These are phyloP conservation scores for Sipunculus nudus DNA, from an alignment of 2,888 invertebrate species.

Conservation along the genomic window DNA sequence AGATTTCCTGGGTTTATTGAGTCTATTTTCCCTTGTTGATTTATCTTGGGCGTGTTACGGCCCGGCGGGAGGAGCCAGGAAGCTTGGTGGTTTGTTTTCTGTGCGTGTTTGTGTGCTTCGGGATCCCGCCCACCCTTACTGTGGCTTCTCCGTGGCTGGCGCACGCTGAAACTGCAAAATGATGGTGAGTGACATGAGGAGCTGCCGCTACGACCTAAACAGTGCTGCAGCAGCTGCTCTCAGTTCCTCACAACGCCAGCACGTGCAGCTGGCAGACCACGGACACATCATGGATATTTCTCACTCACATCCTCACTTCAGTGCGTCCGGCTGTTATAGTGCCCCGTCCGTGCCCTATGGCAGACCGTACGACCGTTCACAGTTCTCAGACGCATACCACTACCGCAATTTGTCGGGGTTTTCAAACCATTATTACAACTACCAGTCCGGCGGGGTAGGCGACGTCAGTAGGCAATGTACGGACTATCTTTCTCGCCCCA, in stretches of 20 bases:
- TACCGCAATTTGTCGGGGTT: not conserved
- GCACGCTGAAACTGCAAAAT: too few species aligned
- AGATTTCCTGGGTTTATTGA: too few species aligned
- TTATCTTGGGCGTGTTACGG: too few species aligned
- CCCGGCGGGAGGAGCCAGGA: too few species aligned
- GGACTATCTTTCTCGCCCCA: too few species aligned
- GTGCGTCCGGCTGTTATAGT: not conserved
- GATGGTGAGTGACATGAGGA: constrained; percentile 63
- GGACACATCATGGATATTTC: constrained; percentile 56
- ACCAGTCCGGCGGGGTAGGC: not conserved
- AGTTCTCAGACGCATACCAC: not conserved
- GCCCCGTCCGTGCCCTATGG: not conserved
- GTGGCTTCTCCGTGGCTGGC: too few species aligned
- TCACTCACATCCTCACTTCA: constrained; percentile 41
- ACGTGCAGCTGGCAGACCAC: constrained; percentile 48
- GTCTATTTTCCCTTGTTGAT: too few species aligned
- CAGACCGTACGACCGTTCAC: constrained; percentile 16
- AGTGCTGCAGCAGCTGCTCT: constrained; percentile 22
- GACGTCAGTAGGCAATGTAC: too few species aligned
- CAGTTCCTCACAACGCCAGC: constrained; percentile 23
- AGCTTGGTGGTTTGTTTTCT: too few species aligned
- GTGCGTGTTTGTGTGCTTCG: too few species aligned
- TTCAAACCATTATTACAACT: not conserved
- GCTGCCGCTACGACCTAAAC: constrained; percentile 59
- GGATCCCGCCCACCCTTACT: too few species aligned